Base-by-base conservation (phyloP, 2,113 vertebrate species). In the Antechinus stuartii region DNA sequence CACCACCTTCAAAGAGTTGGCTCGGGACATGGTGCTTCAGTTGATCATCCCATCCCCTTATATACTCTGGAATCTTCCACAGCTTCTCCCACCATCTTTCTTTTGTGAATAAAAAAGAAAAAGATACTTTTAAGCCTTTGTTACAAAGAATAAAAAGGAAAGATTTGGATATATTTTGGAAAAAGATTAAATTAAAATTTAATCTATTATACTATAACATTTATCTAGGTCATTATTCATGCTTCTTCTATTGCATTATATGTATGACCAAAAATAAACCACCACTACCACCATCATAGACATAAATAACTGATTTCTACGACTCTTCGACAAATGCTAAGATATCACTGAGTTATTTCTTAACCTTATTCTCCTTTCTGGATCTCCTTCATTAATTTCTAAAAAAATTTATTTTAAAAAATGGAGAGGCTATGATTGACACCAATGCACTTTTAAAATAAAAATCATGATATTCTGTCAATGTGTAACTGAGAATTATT, bases 61-160 rank as follows among this genome's bases (percentile, higher is more conserved):
- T 97, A 97, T 98, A 98, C 97, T 96, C 98, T 92, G 98, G 99
- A 98, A 99, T 98, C 98, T 98, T 99, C 99, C 99, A 99, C 98
- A 98, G 98, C 98, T 98, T 99, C 98, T 98, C 98, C 98, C 98
- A 98, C 99, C 99, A 99, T 98, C 96, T 98, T 99, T 98, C 98
- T 99, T 99, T 98, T 93, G 96, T 95, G 92, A 97, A 97, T 95
- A 98, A 97, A 98, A 97, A 98, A 96, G 98, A 92, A 95, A 97
- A 90, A 96, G 95, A 97, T 89, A 98, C 92, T 97, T 97, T 94
- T 97, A 98, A 97, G 98, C 96, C 27, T 97, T 94, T 95, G 46
- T n/a, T 92, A 57, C 90, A 84, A 94, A 96, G 26, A 93, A 61
- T 91, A 96, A 96, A 95, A 93, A 92, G 93, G 19, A 92, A 52